Base-by-base conservation (phyloP, 2,113 vertebrate genomes). In the Cheilinus undulatus region DNA sequence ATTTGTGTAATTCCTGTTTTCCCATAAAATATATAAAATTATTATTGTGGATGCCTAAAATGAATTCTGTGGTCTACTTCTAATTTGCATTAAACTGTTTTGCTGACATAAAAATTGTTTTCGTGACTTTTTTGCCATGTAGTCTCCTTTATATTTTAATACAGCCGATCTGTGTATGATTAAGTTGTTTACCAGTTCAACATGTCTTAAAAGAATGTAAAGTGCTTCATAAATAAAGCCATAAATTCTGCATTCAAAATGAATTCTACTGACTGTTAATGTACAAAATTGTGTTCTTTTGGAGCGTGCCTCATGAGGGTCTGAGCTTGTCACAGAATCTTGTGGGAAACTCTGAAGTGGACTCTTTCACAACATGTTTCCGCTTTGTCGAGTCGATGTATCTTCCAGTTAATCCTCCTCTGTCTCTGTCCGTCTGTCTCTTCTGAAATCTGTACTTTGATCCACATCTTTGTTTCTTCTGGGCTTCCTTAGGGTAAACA, bases 401-500 rank as follows among this genome's bases (percentile, higher is more conserved):
- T 69, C 26, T 42, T 53, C 38, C 0, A 15, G 24, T 66, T 69
- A 70, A 75, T 64, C 32, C 69, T 19, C 11, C 28, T 38, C 22
- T 23, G 14, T 46, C 43, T 73, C 10, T 23, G 14, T 46, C 43
- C 71, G 7, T 58, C 15, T 45, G 49, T 69, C 23, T 38, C 23
- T 27, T 4, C 10, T 43, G 28, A 63, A 79, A 63, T 50, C 54
- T 56, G 51, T 50, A 45, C 69, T 78, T 78, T 65, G 51, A 79
- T 70, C 58, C 30, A 40, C 62, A 30, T 32, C 54, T 60, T 54
- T 43, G 48, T 40, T 50, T 45, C 26, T 65, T 59, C 26, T 11
- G 19, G 1, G 7, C 23, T 38, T 2, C 69, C 54, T 80, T 54
- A 67, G 70, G 81, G 36, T 60, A 87, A 89, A 71, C 66, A 69